Evolutionary conservation across 2,113 vertebrate species (phyloP), one percentile per base, ranked within the genome.

Genomic region (Poicephalus gulielmi): DNA sequence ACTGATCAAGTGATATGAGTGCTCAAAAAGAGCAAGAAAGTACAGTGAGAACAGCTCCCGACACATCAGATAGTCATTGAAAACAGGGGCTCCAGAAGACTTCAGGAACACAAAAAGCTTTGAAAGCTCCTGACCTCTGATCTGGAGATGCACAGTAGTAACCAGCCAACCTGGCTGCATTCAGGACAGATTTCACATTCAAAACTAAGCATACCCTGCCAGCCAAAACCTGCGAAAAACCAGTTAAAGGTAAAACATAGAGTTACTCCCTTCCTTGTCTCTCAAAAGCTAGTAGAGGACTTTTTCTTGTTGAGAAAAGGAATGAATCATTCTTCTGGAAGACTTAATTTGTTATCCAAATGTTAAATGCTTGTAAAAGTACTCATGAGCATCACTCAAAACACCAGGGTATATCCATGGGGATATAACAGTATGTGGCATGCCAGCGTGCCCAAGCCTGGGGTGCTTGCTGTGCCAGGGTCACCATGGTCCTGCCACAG

Each of bases 211-310:
- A 27, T 13, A 43, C 3, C 16, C 70, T 60, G 57, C 16, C 39
- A 78, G 60, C 31, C 52, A 78, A 67, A 78, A 37, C 22, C 25
- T 17, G 55, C 44, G 25, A 35, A 49, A 66, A 39, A n/a, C 3
- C 10, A 49, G n/a, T 23, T 55, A 8, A 53, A 43, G 35, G 33
- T 33, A 43, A 84, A 67, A 13, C 15, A 62, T 2, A 33, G 10
- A 9, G 17, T 43, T 35, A 31, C 2, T 23, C 7, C 19, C 25
- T 44, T 39, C 50, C 31, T 44, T 20, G 24, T 37, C 10, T 35
- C 69, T 35, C 1, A 0, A 6, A 67, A 57, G 10, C 1, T 47
- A 15, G 27, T 15, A n/a, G 23, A 49, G 23, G 27, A 22, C 23
- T 31, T 55, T 50, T 69, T 15, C 49, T 31, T 9, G 13, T 15